Conservation (phyloP, 1,140 invertebrate species). For the Drosophila sp. region DNA sequence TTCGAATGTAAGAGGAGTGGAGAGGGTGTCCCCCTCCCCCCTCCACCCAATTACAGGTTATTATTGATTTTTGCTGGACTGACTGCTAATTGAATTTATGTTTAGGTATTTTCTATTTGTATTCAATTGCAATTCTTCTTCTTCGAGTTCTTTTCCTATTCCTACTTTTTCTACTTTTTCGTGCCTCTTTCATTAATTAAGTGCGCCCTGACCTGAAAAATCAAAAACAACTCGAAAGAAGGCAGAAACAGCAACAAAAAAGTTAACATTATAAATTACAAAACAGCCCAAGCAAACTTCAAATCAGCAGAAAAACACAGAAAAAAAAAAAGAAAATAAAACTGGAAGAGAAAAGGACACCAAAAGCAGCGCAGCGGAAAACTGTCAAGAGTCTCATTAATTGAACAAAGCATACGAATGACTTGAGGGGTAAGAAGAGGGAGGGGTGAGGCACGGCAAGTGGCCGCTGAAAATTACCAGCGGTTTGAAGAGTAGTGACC, state of each 20-base stretch:
- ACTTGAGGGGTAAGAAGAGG: background rate
- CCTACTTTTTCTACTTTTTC: slow-evolving; percentile 32
- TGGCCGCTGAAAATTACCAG: slow-evolving; percentile 64
- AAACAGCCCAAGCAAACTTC: slow-evolving; percentile 54
- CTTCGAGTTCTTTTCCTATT: slow-evolving; percentile 3
- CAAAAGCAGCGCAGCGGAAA: slow-evolving; percentile 60
- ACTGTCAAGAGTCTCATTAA: slow-evolving; percentile 83
- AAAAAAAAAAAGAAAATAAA: slow-evolving; percentile 31
- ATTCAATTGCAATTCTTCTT: slow-evolving; percentile 55
- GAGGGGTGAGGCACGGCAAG: slow-evolving; percentile 17
- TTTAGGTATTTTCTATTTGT: slow-evolving; percentile 53
- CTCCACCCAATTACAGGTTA: slow-evolving; percentile 34
- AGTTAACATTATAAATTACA: slow-evolving; percentile 81
- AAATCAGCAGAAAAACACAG: slow-evolving; percentile 30
- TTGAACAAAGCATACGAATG: slow-evolving; percentile 81
- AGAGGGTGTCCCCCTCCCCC: background rate
- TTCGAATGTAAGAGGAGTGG: background rate
- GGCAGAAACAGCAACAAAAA: slow-evolving; percentile 6
- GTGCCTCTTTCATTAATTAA: slow-evolving; percentile 74
- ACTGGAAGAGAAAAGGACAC: slow-evolving; percentile 36
- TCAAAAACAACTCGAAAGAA: slow-evolving; percentile 34
- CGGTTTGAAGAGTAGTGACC: slow-evolving; percentile 51
- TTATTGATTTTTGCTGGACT: slow-evolving; percentile 73
- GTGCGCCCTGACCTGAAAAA: slow-evolving; percentile 77
- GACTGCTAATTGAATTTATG: slow-evolving; percentile 73